A percentile compares a stretch with the other conserved stretches of the same genome.
phyloP scores from a whole-genome alignment of 2,797 vertebrate genomes.

The Zenarchopterus dispar region DNA sequence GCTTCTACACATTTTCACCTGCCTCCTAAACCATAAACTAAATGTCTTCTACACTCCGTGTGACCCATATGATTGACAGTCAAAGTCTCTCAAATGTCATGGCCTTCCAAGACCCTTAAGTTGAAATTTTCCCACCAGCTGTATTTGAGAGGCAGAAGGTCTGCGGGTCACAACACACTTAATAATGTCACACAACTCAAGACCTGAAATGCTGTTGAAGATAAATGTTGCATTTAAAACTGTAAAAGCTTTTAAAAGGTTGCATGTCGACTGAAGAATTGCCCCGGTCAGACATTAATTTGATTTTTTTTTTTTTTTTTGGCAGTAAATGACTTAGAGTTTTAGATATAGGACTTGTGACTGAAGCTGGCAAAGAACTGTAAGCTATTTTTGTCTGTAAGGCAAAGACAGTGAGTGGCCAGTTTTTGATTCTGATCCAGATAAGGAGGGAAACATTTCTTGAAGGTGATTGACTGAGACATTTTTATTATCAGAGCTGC shows the following conservation, averaged over 20 bases:
- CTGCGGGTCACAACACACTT: slow-evolving; percentile 36
- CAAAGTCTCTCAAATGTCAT: slow-evolving; percentile 54
- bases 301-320: slow-evolving; percentile 35
- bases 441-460: slow-evolving; percentile 27
- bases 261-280: slow-evolving; percentile 33
- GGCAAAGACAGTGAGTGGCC: slow-evolving; percentile 21
- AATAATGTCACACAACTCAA: slow-evolving; percentile 36
- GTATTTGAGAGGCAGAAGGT: slow-evolving; percentile 17
- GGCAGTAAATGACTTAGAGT: slow-evolving; percentile 27
- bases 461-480: slow-evolving; percentile 42
- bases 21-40: slow-evolving; percentile 1
- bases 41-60: slow-evolving; percentile 15
- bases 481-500: slow-evolving; percentile 25
- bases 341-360: slow-evolving; percentile 28
- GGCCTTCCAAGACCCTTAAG: slow-evolving; percentile 33
- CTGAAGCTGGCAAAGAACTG: slow-evolving; percentile 35
- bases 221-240: slow-evolving; percentile 27
- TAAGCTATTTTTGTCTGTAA: slow-evolving; percentile 30
- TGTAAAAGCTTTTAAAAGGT: slow-evolving; percentile 21
- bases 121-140: slow-evolving; percentile 20
- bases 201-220: slow-evolving; percentile 16
- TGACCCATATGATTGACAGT: slow-evolving; percentile 54
- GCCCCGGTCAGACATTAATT: slow-evolving; percentile 26
- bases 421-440: slow-evolving; percentile 42
- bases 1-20: slow-evolving; percentile 19